phyloP scores from a whole-genome alignment of 2,888 invertebrate genomes.

The Lomographa bimaculata region DNA sequence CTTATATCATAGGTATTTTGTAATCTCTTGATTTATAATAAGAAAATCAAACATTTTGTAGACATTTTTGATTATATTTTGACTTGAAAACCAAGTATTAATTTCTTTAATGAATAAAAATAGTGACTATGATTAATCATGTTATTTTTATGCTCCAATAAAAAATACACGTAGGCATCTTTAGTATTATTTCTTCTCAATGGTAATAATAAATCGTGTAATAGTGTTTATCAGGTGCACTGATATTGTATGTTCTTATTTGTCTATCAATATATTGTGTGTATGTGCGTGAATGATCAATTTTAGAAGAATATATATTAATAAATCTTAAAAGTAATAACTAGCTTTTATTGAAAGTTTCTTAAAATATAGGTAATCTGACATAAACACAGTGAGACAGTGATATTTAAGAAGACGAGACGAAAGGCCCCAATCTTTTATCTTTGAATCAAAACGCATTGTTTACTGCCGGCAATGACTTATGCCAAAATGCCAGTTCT shows the following conservation, averaged over 20 bases:
- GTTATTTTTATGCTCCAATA: conserved; percentile 50
- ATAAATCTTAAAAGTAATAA: conserved; percentile 28
- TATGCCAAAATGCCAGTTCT: too few relatives aligned
- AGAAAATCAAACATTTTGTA: conserved; percentile 65
- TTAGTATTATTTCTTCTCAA: conserved; percentile 44
- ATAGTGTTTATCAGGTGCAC: conserved; percentile 37
- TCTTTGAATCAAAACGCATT: too few relatives aligned
- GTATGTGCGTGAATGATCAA: conserved; percentile 81
- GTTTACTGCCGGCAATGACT: too few relatives aligned
- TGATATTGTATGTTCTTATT: conserved; percentile 53
- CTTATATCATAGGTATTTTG: conserved; percentile 75
- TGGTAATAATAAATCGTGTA: conserved; percentile 9
- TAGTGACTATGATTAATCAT: conserved; percentile 53
- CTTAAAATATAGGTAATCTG: too few relatives aligned
- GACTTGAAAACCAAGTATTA: conserved; percentile 74
- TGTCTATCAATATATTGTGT: conserved; percentile 62
- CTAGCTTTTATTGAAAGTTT: conserved; percentile 20
- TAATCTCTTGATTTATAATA: conserved; percentile 77
- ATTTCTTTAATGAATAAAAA: conserved; percentile 74
- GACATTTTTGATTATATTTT: conserved; percentile 58
- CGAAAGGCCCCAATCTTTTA: too few relatives aligned
- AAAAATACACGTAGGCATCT: conserved; percentile 28
- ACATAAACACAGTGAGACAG: too few relatives aligned
- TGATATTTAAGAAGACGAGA: too few relatives aligned
- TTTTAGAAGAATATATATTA: conserved; percentile 70